phyloP scores from a whole-genome alignment of 2,888 invertebrate species.

The Axea sp. region DNA sequence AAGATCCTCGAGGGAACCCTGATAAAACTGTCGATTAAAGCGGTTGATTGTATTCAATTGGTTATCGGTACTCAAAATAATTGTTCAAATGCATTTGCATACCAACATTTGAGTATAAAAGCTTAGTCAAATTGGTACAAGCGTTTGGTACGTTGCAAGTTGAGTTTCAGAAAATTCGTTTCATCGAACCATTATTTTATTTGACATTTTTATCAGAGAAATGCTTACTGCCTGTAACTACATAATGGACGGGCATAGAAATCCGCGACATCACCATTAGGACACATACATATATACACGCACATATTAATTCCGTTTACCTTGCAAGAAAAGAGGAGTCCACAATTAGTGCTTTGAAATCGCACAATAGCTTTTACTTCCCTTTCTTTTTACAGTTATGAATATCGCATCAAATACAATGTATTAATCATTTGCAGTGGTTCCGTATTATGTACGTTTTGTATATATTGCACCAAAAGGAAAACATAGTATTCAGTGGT shows the following conservation, averaged over 20 bases:
- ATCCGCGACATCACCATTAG: conserved; percentile 60
- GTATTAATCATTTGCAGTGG: conserved; percentile 20
- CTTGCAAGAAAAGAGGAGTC: conserved; percentile 49
- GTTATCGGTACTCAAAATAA: no score
- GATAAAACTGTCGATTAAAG: conserved; percentile 46
- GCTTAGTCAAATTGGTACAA: no score
- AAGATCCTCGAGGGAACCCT: conserved; percentile 46
- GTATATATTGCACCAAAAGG: conserved; percentile 55
- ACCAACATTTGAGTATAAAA: no score
- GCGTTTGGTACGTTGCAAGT: not conserved
- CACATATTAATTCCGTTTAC: conserved; percentile 50
- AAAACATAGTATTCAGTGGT: conserved; percentile 57
- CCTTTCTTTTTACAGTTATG: conserved; percentile 19
- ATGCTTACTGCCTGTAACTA: conserved; percentile 58
- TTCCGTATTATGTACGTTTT: conserved; percentile 36
- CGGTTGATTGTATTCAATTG: not conserved
- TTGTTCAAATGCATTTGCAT: no score
- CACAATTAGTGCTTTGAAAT: conserved; percentile 18
- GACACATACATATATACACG: conserved; percentile 63
- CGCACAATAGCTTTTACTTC: conserved; percentile 3
- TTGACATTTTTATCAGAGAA: conserved; percentile 53
- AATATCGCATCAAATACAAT: conserved; percentile 24
- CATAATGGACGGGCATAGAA: conserved; percentile 64
- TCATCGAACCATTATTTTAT: not conserved
- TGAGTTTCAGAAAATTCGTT: not conserved